Evolutionary conservation across 2,113 vertebrate genomes (phyloP), one percentile per base, ranked within the genome.

Genomic region (Probosciger aterrimus): DNA sequence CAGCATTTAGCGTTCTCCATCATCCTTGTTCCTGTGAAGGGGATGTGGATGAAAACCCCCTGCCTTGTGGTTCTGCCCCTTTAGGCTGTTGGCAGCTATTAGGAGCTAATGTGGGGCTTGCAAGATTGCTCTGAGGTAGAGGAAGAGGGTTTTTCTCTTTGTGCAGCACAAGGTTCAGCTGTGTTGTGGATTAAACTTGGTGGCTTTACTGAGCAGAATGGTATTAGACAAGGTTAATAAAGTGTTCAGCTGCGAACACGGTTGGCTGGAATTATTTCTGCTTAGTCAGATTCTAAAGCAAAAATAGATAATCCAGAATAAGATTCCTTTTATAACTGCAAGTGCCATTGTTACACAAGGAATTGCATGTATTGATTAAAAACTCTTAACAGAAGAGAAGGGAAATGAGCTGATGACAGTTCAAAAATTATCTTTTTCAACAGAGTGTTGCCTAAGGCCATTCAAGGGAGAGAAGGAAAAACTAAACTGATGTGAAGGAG

Each of bases 341-440:
- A 79, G 28, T 74, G 55, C 22, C 59, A 37, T 86, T 89, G 23
- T 87, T 80, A 33, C 24, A 50, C 35, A 65, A 85, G 50, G 64
- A 95, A 90, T 91, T 90, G 75, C 10, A 15, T 33, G 16, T 86
- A 75, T 86, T 86, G 75, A 93, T 95, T 88, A 83, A 86, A 90
- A 68, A 95, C 39, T 80, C 33, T 55, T 78, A 75, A 80, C 2
- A 65, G n/a, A 74, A 94, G 68, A 69, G 59, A 90, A 60, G 19
- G 65, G 33, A 97, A 92, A 91, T 82, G 63, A 95, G 59, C 41
- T 81, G 67, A 88, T 76, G 87, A 78, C 62, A 62, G 73, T 53
- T 68, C 33, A 65, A 86, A 95, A 93, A 83, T 80, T 78, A 22
- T 91, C 43, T 90, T 88, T 86, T 96, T 85, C 46, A 50, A 41